Conservation (phyloP, 2,797 vertebrate genomes). For the Halcyon badia region DNA sequence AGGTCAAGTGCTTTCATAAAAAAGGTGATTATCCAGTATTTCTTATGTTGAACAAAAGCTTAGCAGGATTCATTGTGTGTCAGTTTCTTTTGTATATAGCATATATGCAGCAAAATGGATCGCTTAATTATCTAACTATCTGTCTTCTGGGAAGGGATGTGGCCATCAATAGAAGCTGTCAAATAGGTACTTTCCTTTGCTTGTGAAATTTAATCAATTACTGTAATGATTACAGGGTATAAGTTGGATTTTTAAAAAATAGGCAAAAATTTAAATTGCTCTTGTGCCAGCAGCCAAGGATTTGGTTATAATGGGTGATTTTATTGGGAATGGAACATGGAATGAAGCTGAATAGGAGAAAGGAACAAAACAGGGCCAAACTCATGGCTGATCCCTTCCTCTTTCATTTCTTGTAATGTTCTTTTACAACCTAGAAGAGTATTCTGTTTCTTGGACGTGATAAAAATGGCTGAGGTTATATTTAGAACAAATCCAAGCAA, state of each 20-base stretch:
- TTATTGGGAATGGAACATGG: not conserved
- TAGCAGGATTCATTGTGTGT: constrained; percentile 75
- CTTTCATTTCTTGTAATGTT: constrained; percentile 3
- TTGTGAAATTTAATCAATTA: constrained; percentile 76
- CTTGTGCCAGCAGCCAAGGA: constrained; percentile 49
- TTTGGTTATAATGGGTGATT: constrained; percentile 52
- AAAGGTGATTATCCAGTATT: constrained; percentile 79
- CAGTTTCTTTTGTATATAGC: constrained; percentile 71
- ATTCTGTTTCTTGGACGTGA: not conserved
- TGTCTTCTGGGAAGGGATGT: constrained; percentile 75
- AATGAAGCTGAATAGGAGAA: not conserved
- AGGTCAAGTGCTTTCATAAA: constrained; percentile 82
- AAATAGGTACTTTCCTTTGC: constrained; percentile 71
- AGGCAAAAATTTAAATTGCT: constrained; percentile 74
- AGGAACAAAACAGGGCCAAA: not conserved
- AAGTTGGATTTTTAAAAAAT: constrained; percentile 76
- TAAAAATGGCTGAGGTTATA: not conserved
- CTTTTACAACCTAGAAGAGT: constrained; percentile 6
- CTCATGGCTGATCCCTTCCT: not conserved
- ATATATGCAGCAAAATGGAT: constrained; percentile 72
- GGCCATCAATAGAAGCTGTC: constrained; percentile 60
- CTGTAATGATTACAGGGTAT: constrained; percentile 60
- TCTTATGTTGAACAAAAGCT: constrained; percentile 78
- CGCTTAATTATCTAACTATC: constrained; percentile 78
- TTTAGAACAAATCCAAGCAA: constrained; percentile 8